phyloP scores from a whole-genome alignment of 2,797 vertebrate genomes.

The Martes flavigula region DNA sequence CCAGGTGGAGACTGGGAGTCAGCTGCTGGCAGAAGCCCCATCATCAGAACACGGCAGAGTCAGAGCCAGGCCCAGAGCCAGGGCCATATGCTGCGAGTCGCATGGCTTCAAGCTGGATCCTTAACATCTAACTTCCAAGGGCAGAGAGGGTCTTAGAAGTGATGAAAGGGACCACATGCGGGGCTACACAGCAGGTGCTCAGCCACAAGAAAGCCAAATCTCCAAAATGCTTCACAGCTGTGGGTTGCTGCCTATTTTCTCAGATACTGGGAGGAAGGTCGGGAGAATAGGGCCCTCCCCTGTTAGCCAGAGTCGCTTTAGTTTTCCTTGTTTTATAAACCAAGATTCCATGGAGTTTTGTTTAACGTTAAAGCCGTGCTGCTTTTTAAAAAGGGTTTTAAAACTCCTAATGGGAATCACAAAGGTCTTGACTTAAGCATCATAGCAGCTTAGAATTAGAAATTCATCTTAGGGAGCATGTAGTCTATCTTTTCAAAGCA shows the following conservation, averaged over 20 bases:
- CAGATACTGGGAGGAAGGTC: neutral
- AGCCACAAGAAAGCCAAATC: neutral
- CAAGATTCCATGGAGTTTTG: neutral
- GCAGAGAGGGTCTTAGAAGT: neutral
- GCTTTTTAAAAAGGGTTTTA: neutral
- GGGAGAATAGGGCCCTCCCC: neutral
- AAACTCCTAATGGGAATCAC: neutral
- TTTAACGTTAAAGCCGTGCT: neutral
- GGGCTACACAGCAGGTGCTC: rapidly evolving
- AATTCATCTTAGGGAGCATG: neutral
- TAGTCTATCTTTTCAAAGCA: neutral
- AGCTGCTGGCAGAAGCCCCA: neutral
- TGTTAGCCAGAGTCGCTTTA: neutral
- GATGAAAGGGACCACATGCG: neutral
- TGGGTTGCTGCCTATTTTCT: neutral
- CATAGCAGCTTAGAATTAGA: neutral
- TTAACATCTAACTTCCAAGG: neutral
- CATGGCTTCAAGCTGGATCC: neutral
- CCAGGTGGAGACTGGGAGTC: neutral
- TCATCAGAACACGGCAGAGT: neutral
- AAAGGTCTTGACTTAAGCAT: neutral
- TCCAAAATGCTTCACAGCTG: neutral
- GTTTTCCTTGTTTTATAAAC: neutral
- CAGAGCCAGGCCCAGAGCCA: neutral
- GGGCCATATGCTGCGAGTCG: no score